Percentiles rank a stretch among this genome's conserved stretches.
These are phyloP conservation scores for Eupithecia pulchellata DNA, from an alignment of 2,888 invertebrate genomes.

Conservation along the genomic window DNA sequence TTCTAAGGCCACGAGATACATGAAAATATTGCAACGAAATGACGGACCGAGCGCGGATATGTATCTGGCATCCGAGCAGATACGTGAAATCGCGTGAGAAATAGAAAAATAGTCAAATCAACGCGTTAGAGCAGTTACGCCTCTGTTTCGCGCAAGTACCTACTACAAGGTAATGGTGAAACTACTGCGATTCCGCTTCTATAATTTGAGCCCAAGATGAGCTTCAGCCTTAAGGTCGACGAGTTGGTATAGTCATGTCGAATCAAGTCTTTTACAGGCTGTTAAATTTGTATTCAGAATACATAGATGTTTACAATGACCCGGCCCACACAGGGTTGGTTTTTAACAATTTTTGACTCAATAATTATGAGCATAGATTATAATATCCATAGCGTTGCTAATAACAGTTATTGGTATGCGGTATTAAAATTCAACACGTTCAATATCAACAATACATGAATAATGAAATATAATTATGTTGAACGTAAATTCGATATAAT, in stretches of 20 bases:
- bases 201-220: too few species aligned
- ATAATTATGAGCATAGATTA: background rate
- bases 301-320: background rate
- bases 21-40: too few species aligned
- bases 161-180: too few species aligned
- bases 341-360: background rate
- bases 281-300: background rate
- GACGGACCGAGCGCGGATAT: too few species aligned
- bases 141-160: too few species aligned
- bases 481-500: conserved; percentile 19
- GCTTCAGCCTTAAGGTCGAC: background rate
- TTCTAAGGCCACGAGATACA: too few species aligned
- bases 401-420: background rate
- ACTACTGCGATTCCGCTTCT: too few species aligned
- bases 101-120: too few species aligned
- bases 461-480: conserved; percentile 13
- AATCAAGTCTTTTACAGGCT: background rate
- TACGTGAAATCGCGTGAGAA: too few species aligned
- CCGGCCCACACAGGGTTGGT: background rate
- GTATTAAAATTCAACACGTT: background rate
- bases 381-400: background rate
- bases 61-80: too few species aligned
- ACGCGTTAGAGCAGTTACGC: too few species aligned
- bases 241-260: background rate
- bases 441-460: conserved; percentile 8